Conservation (phyloP, 2,797 vertebrate genomes). For the Anas bernieri region DNA sequence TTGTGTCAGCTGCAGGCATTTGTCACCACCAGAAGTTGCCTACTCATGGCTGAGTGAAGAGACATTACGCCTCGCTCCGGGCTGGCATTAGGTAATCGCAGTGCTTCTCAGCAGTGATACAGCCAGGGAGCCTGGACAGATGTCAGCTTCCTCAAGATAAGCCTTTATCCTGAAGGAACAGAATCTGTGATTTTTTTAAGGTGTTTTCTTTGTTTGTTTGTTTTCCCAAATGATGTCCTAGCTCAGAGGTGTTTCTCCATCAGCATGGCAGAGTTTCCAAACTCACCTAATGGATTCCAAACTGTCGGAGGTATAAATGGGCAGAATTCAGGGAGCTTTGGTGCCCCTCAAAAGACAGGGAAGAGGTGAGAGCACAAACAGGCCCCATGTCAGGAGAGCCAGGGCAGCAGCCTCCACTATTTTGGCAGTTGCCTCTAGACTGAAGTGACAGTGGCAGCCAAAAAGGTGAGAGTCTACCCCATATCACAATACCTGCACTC, state of each 20-base stretch:
- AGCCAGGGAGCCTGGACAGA: not conserved
- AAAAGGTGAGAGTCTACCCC: not conserved
- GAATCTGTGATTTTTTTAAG: not conserved
- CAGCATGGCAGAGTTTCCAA: not conserved
- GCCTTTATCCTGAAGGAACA: not conserved
- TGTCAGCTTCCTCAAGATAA: not conserved
- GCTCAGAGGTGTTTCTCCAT: not conserved
- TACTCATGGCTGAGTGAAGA: not conserved
- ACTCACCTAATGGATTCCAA: not conserved
- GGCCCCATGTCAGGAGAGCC: accelerated
- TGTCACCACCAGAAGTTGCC: not conserved
- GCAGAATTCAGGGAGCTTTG: not conserved
- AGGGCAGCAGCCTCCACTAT: not conserved
- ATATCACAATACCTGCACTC: not conserved
- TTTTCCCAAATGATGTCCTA: not conserved
- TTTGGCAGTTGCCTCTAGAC: not conserved
- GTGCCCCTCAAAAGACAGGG: not conserved
- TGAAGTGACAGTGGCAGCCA: not conserved
- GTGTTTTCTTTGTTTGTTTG: not conserved
- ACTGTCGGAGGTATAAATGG: not conserved
- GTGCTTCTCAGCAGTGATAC: not conserved
- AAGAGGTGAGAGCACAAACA: not conserved
- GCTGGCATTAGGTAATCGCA: not conserved
- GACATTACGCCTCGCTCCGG: accelerated
- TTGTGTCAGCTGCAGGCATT: not conserved